A percentile compares a stretch with the other conserved stretches of the same genome.
Evolutionary conservation across 2,888 invertebrate genomes (phyloP).

Genomic region (Pandemis corylana): DNA sequence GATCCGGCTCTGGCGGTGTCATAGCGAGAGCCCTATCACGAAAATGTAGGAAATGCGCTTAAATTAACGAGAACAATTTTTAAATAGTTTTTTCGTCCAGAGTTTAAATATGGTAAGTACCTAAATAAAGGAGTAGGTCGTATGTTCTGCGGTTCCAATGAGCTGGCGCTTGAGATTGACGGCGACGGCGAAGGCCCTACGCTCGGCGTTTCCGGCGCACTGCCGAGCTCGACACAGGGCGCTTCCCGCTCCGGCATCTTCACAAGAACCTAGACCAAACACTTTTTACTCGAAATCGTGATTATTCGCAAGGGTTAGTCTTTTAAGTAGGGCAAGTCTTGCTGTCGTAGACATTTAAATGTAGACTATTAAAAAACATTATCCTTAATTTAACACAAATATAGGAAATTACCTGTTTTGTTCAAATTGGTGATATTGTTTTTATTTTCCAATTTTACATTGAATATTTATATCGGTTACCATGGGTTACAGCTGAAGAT

Average conservation of each 20-base stretch:
- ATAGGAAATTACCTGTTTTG: background rate
- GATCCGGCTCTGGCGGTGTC: conserved; percentile 76
- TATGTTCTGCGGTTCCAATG: conserved; percentile 70
- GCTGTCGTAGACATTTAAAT: no score
- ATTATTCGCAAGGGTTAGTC: background rate
- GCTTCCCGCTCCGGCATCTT: conserved; percentile 74
- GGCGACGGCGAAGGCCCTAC: conserved; percentile 69
- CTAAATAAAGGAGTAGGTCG: conserved; percentile 75
- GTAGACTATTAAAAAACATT: background rate
- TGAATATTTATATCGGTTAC: conserved; percentile 46
- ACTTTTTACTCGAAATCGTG: background rate
- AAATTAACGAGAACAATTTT: background rate
- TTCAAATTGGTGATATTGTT: conserved; percentile 1
- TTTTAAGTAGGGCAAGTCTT: background rate
- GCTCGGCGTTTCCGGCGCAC: conserved; percentile 67
- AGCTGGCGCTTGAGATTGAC: conserved; percentile 77
- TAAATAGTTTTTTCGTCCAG: background rate
- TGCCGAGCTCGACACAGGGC: conserved; percentile 73
- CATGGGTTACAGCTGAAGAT: conserved; percentile 41
- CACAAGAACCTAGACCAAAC: conserved; percentile 8
- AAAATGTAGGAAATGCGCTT: background rate
- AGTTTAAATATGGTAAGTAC: conserved; percentile 49
- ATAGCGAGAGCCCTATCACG: conserved; percentile 70
- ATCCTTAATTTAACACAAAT: background rate
- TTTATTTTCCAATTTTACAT: conserved; percentile 28